These are phyloP conservation scores for Platorchestia sp. DNA, from an alignment of 1,140 invertebrate species.

Conservation along the genomic window DNA sequence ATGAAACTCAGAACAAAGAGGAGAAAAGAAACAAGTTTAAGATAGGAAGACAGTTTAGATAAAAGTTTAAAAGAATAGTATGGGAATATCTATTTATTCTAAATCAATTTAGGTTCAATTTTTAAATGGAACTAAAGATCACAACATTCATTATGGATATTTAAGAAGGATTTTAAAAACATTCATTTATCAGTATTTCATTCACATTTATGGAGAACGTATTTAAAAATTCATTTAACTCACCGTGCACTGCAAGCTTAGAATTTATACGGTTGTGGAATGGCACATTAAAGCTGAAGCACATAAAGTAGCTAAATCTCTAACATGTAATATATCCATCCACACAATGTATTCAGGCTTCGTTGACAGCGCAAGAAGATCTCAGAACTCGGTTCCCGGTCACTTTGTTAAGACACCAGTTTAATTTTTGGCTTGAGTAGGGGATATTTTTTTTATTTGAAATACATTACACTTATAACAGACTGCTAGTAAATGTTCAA, in stretches of 20 bases:
- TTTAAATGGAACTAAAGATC: slow-evolving; percentile 11
- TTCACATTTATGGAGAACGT: not conserved
- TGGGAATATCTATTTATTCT: not conserved
- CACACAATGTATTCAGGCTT: not conserved
- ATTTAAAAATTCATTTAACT: slow-evolving; percentile 44
- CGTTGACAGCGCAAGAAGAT: not conserved
- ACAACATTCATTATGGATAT: not conserved
- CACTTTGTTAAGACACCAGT: not conserved
- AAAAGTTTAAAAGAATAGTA: slow-evolving; percentile 37
- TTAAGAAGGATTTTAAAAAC: not conserved
- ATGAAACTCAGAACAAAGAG: not conserved
- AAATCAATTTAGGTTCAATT: not conserved
- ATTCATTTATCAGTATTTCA: slow-evolving; percentile 54
- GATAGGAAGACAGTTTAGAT: not conserved
- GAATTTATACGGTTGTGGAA: not conserved
- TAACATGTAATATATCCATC: not conserved
- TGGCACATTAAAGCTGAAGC: slow-evolving; percentile 7
- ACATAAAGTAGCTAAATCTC: not conserved
- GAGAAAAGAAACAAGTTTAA: not conserved
- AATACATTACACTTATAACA: too few species aligned
- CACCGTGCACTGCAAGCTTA: slow-evolving; percentile 47
- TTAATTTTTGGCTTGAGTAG: not conserved
- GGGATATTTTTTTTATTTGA: too few species aligned
- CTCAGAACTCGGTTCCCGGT: not conserved
- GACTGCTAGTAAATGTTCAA: too few species aligned